Evolutionary conservation across 2,888 invertebrate genomes (phyloP).

Genomic region (Micropterix aruncella): DNA sequence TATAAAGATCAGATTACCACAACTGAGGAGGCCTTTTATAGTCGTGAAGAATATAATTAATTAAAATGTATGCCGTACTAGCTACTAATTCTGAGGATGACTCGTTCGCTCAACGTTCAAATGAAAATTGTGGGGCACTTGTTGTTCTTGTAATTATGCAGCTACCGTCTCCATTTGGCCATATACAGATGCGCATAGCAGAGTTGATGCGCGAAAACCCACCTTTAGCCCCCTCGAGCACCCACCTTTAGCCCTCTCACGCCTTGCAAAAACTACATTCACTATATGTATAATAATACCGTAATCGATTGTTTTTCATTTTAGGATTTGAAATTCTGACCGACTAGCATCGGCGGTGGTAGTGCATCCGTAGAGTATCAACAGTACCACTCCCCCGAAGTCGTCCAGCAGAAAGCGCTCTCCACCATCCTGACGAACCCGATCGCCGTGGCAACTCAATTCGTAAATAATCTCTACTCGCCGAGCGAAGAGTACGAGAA

Average conservation of each 20-base stretch:
- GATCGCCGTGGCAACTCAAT: conserved; percentile 29
- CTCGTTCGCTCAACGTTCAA: too few species aligned
- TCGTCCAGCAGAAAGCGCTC: conserved; percentile 17
- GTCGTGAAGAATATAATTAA: too few species aligned
- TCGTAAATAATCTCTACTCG: conserved; percentile 29
- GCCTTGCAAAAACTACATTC: too few species aligned
- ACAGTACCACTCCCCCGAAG: neutral
- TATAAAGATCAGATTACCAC: too few species aligned
- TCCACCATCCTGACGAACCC: conserved; percentile 25
- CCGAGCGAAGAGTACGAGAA: conserved; percentile 27
- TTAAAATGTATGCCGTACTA: too few species aligned
- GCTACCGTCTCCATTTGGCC: neutral
- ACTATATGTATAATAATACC: too few species aligned
- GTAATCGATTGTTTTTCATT: conserved; percentile 7
- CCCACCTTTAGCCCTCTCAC: too few species aligned
- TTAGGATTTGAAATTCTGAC: conserved; percentile 50
- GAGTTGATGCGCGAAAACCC: neutral
- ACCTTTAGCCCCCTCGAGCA: too few species aligned
- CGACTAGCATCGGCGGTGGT: conserved; percentile 17
- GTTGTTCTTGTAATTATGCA: too few species aligned
- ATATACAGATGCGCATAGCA: neutral
- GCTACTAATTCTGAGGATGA: too few species aligned
- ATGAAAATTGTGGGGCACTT: too few species aligned
- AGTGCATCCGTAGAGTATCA: neutral
- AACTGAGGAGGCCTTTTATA: too few species aligned